Base-by-base conservation (phyloP, 1,140 invertebrate species). In the Drosophila persimilis region DNA sequence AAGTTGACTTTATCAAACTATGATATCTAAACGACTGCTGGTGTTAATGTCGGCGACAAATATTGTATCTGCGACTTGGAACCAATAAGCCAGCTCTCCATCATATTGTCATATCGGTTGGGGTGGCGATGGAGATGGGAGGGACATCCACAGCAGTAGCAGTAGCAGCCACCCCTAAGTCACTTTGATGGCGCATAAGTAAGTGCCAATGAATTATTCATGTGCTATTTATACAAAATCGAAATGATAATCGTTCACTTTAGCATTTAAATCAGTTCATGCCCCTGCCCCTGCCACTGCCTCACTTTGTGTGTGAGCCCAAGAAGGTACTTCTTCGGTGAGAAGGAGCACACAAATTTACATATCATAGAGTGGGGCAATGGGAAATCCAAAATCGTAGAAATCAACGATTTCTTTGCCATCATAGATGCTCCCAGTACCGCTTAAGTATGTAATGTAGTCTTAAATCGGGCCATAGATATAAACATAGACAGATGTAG, bases 221-320 rank as follows among this genome's bases (percentile, higher is more conserved):
- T 86, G 65, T 54, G 55, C 70, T 81, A 81, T 81, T 88, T 88
- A 86, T 78, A 86, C 81, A 81, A 88, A 86, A 86, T 86, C 81
- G 83, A 86, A 86, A 86, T 86, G 81, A 86, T 86, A 86, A 86
- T 86, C 81, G 77, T 75, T 80, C 74, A 81, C 81, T 86, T 86
- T 86, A 86, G 83, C 81, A 86, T 86, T 88, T 86, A 86, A 86
- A 86, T 88, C 81, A 86, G 73, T 62, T 75, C 54, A 46, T 58
- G 47, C 35, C 29, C 9, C 2, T 20, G 22, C 7, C 0, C 8
- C 4, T 3, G 26, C 29, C 24, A 13, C 24, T 44, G 20, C 13
- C 24, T 13, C 13, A 7, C 15, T 22, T 26, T 50, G 17, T 24
- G n/a, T 15, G 62, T 35, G 31, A 11, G 48, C 26, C 9, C 8